phyloP scores from a whole-genome alignment of 2,797 vertebrate species.

The Siniperca scherzeri region DNA sequence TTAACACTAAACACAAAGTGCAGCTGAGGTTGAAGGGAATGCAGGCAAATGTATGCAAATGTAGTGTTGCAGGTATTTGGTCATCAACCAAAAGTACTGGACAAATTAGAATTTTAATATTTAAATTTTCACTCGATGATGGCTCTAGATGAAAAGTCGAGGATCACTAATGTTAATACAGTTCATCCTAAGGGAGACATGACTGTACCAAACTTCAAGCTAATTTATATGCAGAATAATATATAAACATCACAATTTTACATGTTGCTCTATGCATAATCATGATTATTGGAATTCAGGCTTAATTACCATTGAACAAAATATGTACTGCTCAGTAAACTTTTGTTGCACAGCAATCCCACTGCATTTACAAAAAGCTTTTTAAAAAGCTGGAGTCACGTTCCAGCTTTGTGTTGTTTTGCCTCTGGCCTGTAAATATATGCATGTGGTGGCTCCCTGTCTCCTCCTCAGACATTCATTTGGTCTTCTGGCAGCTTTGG shows the following conservation, averaged over 20 bases:
- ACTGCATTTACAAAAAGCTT: too few species aligned
- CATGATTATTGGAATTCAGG: background rate
- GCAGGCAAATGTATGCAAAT: too few species aligned
- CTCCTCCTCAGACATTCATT: slow-evolving; percentile 72
- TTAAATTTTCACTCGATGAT: too few species aligned
- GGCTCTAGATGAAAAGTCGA: too few species aligned
- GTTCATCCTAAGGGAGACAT: background rate
- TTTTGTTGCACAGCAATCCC: background rate
- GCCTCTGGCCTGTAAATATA: slow-evolving; percentile 29
- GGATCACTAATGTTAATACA: background rate
- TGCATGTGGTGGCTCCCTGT: slow-evolving; percentile 7
- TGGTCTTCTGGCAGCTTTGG: slow-evolving; percentile 87
- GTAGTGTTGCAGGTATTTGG: too few species aligned
- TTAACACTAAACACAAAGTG: background rate
- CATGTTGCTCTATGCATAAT: background rate
- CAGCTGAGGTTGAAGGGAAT: background rate
- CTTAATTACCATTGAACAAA: background rate
- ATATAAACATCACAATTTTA: background rate
- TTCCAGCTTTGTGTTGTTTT: slow-evolving; percentile 19
- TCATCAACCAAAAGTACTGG: too few species aligned
- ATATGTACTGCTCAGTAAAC: background rate
- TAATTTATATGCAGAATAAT: background rate
- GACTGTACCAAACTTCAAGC: background rate
- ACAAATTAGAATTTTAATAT: too few species aligned
- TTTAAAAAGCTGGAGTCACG: background rate